These are phyloP conservation scores for Percopsis omiscomaycus DNA, from an alignment of 2,797 vertebrate genomes.

Conservation along the genomic window DNA sequence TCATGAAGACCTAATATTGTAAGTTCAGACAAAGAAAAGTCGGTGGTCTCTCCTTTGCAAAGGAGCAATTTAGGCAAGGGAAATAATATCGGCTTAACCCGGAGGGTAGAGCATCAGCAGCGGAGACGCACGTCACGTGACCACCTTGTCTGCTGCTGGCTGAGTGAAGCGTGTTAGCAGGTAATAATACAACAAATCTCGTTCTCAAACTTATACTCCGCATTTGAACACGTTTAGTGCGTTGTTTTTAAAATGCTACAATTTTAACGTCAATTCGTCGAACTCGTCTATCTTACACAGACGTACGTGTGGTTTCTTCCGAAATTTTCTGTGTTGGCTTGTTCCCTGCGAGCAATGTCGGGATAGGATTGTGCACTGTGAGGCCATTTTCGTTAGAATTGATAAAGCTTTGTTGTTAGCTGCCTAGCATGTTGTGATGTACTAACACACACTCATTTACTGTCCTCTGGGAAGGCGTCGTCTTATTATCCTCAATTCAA, in stretches of 20 bases:
- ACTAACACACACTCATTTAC: neutral
- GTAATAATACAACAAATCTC: conserved; percentile 74
- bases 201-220: conserved; percentile 6
- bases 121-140: conserved; percentile 78
- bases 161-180: conserved; percentile 81
- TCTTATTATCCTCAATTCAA: neutral
- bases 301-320: conserved; percentile 55
- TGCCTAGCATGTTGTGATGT: conserved; percentile 8
- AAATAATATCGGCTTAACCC: conserved; percentile 11
- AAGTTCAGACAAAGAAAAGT: no score
- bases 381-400: conserved; percentile 64
- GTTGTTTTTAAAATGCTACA: neutral
- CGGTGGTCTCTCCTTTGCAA: no score
- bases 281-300: neutral
- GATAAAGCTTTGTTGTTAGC: conserved; percentile 40
- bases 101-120: conserved; percentile 58
- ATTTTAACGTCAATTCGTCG: neutral
- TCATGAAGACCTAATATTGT: no score
- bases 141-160: conserved; percentile 78
- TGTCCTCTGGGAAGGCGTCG: neutral
- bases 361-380: conserved; percentile 64
- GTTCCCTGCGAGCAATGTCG: conserved; percentile 72
- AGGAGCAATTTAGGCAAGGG: no score
- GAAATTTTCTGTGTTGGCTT: conserved; percentile 67
- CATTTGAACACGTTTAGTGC: neutral